Conservation (phyloP, 2,797 vertebrate genomes). For the Coreius guichenoti region DNA sequence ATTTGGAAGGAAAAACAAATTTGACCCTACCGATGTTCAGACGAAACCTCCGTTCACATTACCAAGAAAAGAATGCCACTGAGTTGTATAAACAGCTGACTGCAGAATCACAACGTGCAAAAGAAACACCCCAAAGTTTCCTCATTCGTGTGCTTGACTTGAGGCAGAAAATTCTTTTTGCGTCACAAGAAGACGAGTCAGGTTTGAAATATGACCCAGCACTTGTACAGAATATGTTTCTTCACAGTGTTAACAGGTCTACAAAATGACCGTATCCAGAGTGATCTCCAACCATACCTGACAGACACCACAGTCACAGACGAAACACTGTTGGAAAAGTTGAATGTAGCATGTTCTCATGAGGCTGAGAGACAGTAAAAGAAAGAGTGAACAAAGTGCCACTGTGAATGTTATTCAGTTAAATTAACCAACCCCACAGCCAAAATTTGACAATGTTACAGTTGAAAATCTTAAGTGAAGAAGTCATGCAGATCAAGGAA, state of each 20-base stretch:
- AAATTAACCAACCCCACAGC: neutral
- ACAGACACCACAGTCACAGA: neutral
- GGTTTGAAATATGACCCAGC: too few species aligned
- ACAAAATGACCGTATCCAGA: too few species aligned
- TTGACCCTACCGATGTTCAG: too few species aligned
- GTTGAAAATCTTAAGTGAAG: conserved; percentile 43
- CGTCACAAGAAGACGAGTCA: too few species aligned
- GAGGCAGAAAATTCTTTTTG: too few species aligned
- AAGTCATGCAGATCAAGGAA: conserved; percentile 33
- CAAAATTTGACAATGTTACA: neutral
- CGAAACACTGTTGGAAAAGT: conserved; percentile 7
- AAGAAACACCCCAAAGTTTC: neutral
- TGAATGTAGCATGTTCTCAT: neutral
- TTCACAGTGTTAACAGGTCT: too few species aligned
- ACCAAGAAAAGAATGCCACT: neutral
- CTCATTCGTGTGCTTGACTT: conserved; percentile 1
- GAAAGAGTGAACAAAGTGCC: neutral
- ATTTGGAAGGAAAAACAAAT: too few species aligned
- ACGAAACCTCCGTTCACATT: neutral
- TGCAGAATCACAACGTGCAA: neutral
- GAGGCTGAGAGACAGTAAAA: neutral
- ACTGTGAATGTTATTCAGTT: neutral
- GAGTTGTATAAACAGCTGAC: conserved; percentile 5
- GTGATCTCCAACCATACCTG: too few species aligned
- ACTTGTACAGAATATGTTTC: too few species aligned